A percentile compares a stretch with the other conserved stretches of the same genome.
Conservation (phyloP, 2,797 vertebrate species). For the Cephalopachus bancanus region DNA sequence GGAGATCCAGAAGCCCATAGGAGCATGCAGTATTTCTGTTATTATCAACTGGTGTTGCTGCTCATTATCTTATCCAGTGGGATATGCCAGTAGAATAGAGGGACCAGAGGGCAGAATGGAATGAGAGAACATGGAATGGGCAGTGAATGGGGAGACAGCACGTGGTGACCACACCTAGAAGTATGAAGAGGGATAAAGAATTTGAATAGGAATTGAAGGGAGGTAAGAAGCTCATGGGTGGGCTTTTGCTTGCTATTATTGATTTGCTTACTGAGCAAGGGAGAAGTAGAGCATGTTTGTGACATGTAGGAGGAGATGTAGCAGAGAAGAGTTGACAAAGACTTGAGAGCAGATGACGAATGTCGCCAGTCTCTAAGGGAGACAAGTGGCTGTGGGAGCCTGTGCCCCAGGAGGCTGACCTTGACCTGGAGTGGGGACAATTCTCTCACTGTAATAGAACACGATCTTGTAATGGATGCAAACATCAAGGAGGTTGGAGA, state of each 20-base stretch:
- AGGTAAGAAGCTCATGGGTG: fast-evolving
- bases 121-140: neutral
- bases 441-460: neutral
- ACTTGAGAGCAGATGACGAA: neutral
- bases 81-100: neutral
- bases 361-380: no score
- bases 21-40: fast-evolving
- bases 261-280: neutral
- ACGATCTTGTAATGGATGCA: neutral
- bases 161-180: neutral
- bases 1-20: no score
- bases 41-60: neutral
- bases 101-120: neutral
- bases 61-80: neutral
- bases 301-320: no score
- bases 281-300: neutral
- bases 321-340: neutral
- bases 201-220: neutral
- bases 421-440: neutral
- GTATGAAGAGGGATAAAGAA: neutral
- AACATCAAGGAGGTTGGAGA: neutral
- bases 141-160: no score
- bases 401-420: neutral
- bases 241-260: neutral
- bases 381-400: no score